These are phyloP conservation scores for Alcis repandata DNA, from an alignment of 2,888 invertebrate genomes.

Conservation along the genomic window DNA sequence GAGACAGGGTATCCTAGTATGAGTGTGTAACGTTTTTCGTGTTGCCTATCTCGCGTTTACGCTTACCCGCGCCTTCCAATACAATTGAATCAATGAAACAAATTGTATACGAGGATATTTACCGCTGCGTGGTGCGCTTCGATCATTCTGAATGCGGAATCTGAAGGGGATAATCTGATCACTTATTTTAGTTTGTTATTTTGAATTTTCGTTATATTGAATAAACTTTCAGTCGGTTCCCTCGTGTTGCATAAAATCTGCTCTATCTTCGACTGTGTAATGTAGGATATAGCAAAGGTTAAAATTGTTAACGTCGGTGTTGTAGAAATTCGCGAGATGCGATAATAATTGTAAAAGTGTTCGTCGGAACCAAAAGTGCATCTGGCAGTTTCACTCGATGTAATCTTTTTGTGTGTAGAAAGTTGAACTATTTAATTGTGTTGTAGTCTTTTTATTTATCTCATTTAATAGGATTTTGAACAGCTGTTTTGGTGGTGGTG, in stretches of 20 bases:
- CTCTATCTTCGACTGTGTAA: constrained; percentile 50
- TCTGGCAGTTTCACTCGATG: constrained; percentile 46
- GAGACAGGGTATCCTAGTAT: no score
- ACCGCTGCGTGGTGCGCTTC: no score
- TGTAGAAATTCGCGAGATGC: constrained; percentile 65
- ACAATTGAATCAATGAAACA: no score
- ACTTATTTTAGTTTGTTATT: no score
- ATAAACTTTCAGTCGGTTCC: background rate
- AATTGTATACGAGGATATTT: no score
- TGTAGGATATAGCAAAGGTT: constrained; percentile 41
- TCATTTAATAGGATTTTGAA: constrained; percentile 40
- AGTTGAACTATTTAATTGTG: constrained; percentile 33
- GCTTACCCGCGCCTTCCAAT: no score
- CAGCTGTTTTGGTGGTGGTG: constrained; percentile 32
- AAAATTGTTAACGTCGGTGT: constrained; percentile 54
- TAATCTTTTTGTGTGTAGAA: constrained; percentile 39
- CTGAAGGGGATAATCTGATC: no score
- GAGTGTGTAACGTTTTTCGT: no score
- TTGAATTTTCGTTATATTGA: background rate
- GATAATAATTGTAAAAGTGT: constrained; percentile 54
- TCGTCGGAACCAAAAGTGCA: constrained; percentile 43
- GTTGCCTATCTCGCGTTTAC: no score
- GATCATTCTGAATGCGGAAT: no score
- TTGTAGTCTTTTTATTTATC: constrained; percentile 40
- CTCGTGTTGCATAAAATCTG: constrained; percentile 1